phyloP scores from a whole-genome alignment of 2,797 vertebrate species.

The Ctenochaetus hawaiiensis region DNA sequence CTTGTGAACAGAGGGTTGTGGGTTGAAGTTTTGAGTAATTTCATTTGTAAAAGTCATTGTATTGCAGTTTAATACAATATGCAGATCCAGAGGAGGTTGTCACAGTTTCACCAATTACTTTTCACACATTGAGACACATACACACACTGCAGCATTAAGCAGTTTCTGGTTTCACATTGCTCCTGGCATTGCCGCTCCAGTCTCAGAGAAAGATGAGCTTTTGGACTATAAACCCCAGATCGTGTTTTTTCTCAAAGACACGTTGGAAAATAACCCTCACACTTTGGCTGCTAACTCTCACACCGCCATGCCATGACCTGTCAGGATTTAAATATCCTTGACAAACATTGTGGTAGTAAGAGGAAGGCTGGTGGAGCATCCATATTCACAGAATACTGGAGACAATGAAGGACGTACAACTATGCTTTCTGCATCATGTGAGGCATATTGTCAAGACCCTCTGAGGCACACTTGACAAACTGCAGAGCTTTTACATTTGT shows the following conservation, averaged over 20 bases:
- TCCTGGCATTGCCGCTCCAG: slow-evolving; percentile 28
- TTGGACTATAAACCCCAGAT: slow-evolving; percentile 47
- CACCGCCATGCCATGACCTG: slow-evolving; percentile 45
- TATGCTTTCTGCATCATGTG: slow-evolving; percentile 7
- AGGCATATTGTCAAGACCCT: slow-evolving; percentile 37
- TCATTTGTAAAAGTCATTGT: slow-evolving; percentile 75
- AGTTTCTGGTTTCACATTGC: slow-evolving; percentile 60
- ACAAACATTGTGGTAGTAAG: slow-evolving; percentile 19
- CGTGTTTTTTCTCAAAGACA: slow-evolving; percentile 48
- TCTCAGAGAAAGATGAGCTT: slow-evolving; percentile 43
- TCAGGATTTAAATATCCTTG: slow-evolving; percentile 54
- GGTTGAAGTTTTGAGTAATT: slow-evolving; percentile 74
- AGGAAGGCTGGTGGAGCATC: slow-evolving; percentile 1
- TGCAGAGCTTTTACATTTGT: slow-evolving; percentile 42
- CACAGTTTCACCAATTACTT: slow-evolving; percentile 32
- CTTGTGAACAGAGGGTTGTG: slow-evolving; percentile 60
- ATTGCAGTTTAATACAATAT: slow-evolving; percentile 67
- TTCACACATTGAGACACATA: background rate
- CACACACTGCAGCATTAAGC: slow-evolving; percentile 41
- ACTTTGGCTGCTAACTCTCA: slow-evolving; percentile 52
- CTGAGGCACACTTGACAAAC: slow-evolving; percentile 48
- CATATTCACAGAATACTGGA: background rate
- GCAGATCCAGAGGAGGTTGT: slow-evolving; percentile 56
- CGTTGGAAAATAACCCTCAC: slow-evolving; percentile 17
- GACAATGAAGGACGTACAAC: slow-evolving; percentile 38